phyloP scores from a whole-genome alignment of 2,797 vertebrate genomes.

The Octomys mimax region DNA sequence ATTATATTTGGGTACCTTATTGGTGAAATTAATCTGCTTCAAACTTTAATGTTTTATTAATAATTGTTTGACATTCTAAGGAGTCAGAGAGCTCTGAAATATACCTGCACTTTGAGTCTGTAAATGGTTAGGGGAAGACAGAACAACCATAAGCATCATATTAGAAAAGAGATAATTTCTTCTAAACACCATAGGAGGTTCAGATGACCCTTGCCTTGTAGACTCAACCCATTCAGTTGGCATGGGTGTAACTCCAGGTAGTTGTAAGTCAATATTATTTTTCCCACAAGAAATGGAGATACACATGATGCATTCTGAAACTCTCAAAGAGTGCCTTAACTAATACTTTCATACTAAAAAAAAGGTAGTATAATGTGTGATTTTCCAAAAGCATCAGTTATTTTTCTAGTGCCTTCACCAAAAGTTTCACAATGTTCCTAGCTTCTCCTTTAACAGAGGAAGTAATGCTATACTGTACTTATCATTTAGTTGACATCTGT shows the following conservation, averaged over 20 bases:
- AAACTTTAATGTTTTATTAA: not conserved
- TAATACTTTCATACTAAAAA: not conserved
- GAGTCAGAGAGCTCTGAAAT: not conserved
- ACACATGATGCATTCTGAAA: not conserved
- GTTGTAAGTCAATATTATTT: not conserved
- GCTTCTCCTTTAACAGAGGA: not conserved
- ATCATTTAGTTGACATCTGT: not conserved
- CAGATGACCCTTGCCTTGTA: too few species aligned
- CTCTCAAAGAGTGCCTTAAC: not conserved
- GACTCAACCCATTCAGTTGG: not conserved
- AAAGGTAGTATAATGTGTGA: not conserved
- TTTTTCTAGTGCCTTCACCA: not conserved
- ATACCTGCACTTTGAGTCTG: not conserved
- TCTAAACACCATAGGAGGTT: not conserved
- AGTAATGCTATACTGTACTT: not conserved
- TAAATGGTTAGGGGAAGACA: not conserved
- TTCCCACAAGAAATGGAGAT: not conserved
- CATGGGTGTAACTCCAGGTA: not conserved
- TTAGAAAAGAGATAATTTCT: not conserved
- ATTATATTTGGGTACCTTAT: not conserved
- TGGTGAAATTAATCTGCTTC: not conserved
- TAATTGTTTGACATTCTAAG: not conserved
- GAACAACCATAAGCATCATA: not conserved
- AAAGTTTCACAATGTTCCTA: not conserved
- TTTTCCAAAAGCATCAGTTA: not conserved